Percentiles rank a stretch among this genome's conserved stretches.
These are phyloP conservation scores for Hymenopus coronatus DNA, from an alignment of 2,888 invertebrate species.

Conservation along the genomic window DNA sequence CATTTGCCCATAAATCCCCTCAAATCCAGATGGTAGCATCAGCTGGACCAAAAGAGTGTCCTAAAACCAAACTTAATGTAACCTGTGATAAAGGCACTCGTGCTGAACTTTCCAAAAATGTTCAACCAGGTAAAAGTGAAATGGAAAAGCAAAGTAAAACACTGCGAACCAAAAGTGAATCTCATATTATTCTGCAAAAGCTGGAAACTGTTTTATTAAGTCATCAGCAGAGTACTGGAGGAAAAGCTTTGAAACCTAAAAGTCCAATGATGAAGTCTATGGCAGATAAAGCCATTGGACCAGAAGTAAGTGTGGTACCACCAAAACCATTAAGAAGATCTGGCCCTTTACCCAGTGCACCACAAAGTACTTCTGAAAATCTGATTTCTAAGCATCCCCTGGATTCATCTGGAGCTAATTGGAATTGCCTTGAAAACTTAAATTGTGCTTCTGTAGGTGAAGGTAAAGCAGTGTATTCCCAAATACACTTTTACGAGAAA, in stretches of 20 bases:
- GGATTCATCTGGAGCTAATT: slow-evolving; percentile 43
- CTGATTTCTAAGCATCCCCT: not conserved
- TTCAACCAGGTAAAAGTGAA: not conserved
- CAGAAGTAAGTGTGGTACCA: not conserved
- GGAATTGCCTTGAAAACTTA: slow-evolving; percentile 41
- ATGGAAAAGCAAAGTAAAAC: slow-evolving; percentile 27
- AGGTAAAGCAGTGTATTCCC: slow-evolving; percentile 13
- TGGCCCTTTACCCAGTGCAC: not conserved
- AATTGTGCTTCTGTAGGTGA: slow-evolving; percentile 40
- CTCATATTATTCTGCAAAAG: slow-evolving; percentile 64
- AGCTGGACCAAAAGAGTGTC: not conserved
- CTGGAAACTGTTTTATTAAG: slow-evolving; percentile 59
- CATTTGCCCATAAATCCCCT: slow-evolving; percentile 49
- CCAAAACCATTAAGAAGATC: not conserved
- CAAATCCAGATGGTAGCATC: not conserved
- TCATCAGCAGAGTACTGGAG: slow-evolving; percentile 41
- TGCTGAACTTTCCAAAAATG: not conserved
- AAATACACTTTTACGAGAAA: slow-evolving; percentile 26
- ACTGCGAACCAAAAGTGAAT: slow-evolving; percentile 41
- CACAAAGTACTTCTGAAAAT: not conserved
- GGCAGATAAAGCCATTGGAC: not conserved
- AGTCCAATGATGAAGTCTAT: slow-evolving; percentile 3
- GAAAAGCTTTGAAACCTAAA: slow-evolving; percentile 15
- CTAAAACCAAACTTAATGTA: not conserved
- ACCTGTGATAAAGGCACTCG: not conserved